Evolutionary conservation across 2,888 invertebrate species (phyloP).

Genomic region (Barypeithes pellucidus): DNA sequence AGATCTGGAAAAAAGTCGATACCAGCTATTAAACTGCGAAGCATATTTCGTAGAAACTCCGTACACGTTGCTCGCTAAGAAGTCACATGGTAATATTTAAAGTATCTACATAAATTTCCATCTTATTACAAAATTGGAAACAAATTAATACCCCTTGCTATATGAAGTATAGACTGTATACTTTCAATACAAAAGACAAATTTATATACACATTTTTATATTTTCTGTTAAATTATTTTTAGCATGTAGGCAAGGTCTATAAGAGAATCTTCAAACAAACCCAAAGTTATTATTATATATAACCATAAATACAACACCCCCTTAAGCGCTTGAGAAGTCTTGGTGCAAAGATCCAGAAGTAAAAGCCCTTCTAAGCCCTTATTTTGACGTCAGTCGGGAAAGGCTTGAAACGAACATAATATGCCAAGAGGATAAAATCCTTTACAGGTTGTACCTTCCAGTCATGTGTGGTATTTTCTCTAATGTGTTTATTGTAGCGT

Average conservation of each 20-base stretch:
- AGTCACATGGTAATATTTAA: no score
- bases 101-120: no score
- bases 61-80: no score
- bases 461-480: constrained; percentile 3
- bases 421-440: neutral
- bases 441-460: constrained; percentile 1
- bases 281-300: constrained; percentile 7
- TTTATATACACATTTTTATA: no score
- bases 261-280: neutral
- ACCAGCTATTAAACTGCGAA: no score
- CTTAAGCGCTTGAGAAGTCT: constrained; percentile 5
- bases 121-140: no score
- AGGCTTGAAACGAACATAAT: constrained; percentile 4
- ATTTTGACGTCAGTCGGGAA: constrained; percentile 6
- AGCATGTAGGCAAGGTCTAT: neutral
- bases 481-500: constrained; percentile 2
- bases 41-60: no score
- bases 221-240: neutral
- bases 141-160: no score
- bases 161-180: no score
- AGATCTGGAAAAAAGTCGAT: no score
- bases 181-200: no score
- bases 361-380: constrained; percentile 6
- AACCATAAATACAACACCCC: constrained; percentile 9
- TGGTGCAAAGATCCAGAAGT: constrained; percentile 12